Evolutionary conservation across 2,888 invertebrate species (phyloP).

Genomic region (Apoderus coryli): DNA sequence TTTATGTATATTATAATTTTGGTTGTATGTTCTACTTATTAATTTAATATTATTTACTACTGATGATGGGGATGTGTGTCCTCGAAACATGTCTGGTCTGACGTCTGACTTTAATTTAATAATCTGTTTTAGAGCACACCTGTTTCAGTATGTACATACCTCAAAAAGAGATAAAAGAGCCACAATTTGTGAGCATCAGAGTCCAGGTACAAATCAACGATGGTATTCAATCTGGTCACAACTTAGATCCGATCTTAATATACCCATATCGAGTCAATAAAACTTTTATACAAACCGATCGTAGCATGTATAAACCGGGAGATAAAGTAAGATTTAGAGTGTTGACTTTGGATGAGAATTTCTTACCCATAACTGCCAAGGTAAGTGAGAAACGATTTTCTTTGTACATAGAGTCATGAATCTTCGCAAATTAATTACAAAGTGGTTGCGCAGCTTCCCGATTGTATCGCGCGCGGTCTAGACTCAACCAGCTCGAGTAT

Average conservation of each 20-base stretch:
- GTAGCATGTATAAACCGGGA: conserved; percentile 39
- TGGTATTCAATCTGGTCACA: conserved; percentile 23
- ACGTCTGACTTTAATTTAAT: background rate
- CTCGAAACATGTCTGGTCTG: too few species aligned
- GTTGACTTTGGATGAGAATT: conserved; percentile 35
- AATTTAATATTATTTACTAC: too few species aligned
- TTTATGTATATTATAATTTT: too few species aligned
- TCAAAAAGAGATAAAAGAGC: conserved; percentile 18
- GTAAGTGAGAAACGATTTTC: too few species aligned
- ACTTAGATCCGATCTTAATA: conserved; percentile 26
- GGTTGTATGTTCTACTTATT: too few species aligned
- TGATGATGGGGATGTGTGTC: too few species aligned
- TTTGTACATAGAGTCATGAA: too few species aligned
- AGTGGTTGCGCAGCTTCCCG: too few species aligned
- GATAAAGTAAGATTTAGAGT: conserved; percentile 40
- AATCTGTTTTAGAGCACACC: conserved; percentile 23
- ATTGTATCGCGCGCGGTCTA: too few species aligned
- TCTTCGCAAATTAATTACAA: too few species aligned
- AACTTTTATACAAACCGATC: conserved; percentile 42
- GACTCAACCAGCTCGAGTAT: too few species aligned
- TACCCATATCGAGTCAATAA: conserved; percentile 31
- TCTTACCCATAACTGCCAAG: conserved; percentile 31
- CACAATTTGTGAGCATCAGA: conserved; percentile 25
- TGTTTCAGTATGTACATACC: conserved; percentile 28
- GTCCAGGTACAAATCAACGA: conserved; percentile 25